Base-by-base conservation (phyloP, 1,140 invertebrate species). In the Drosophila tani region DNA sequence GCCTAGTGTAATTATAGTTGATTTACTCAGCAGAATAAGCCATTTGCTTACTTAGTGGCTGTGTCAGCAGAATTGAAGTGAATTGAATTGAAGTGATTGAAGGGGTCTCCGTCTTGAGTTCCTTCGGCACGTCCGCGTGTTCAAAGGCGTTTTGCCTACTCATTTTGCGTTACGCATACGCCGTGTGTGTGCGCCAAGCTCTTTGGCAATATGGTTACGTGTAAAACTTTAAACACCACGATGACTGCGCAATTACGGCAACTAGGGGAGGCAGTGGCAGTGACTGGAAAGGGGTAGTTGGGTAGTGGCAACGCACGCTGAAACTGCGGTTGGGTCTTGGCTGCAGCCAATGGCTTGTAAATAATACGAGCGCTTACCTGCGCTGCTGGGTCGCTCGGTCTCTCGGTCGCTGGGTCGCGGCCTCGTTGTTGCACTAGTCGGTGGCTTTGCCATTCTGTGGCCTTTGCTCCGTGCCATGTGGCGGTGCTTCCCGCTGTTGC, bases 271-370 rank as follows among this genome's bases (percentile, higher is more conserved):
- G 41, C 15, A 19, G 40, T 24, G 35, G 40, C n/a, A 43, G 29
- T 24, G 35, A 35, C n/a, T 50, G 24, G 27, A 29, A 29, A 6
- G 69, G 49, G 21, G 53, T 32, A 45, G 49, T 50, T 21, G 41
- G 17, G 35, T 1, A 6, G 15, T 59, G 45, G 67, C 35, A 50
- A 11, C 32, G 32, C 32, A 59, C 59, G 49, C 41, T 67, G 57
- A 78, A 76, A 60, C 63, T 57, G 66, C 68, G 81, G 69, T 55
- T 71, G 60, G 58, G 67, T 73, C 51, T 73, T 81, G 67, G 55
- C 67, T 73, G 85, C 65, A 85, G 60, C 85, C 85, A 85, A 90
- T 90, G 85, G 85, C 59, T 85, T 83, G 85, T 85, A 90, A 90
- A 85, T 85, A 90, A 85, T 85, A 80, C 60, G 58, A 53, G 49